These are phyloP conservation scores for Kuschelorhynchus macadamiae DNA, from an alignment of 2,888 invertebrate genomes.

Conservation along the genomic window DNA sequence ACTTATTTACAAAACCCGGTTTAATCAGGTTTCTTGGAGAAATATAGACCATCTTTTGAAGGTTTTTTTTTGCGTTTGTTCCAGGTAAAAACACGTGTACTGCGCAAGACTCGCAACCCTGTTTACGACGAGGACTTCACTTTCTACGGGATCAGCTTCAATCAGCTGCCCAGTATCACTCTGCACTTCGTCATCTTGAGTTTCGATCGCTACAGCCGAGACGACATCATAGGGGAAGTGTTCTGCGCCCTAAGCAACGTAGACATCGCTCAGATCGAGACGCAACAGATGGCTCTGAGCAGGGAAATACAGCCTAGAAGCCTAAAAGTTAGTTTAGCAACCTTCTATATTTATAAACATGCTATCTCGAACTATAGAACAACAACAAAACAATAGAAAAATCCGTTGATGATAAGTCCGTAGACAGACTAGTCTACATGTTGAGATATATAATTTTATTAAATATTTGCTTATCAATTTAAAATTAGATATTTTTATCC, in stretches of 20 bases:
- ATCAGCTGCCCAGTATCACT: slow-evolving; percentile 90
- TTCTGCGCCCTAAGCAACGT: slow-evolving; percentile 84
- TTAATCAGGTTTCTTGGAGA: too few relatives aligned
- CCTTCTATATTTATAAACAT: background rate
- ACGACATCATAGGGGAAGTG: slow-evolving; percentile 98
- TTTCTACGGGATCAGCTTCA: slow-evolving; percentile 91
- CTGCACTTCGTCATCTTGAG: slow-evolving; percentile 94
- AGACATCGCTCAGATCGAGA: slow-evolving; percentile 79
- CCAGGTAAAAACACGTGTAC: slow-evolving; percentile 75
- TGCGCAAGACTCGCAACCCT: slow-evolving; percentile 95
- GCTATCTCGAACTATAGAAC: too few relatives aligned
- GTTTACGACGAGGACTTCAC: slow-evolving; percentile 99
- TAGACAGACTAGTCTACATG: too few relatives aligned
- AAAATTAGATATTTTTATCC: too few relatives aligned
- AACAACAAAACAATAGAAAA: too few relatives aligned
- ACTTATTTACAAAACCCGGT: too few relatives aligned
- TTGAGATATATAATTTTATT: too few relatives aligned
- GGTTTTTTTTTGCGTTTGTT: too few relatives aligned
- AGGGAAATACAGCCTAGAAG: slow-evolving; percentile 94
- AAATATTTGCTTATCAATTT: too few relatives aligned
- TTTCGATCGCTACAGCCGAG: slow-evolving; percentile 97
- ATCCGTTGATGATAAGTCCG: too few relatives aligned
- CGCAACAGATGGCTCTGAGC: slow-evolving; percentile 85
- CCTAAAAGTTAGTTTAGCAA: slow-evolving; percentile 79
- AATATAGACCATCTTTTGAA: too few relatives aligned